Evolutionary conservation across 2,888 invertebrate species (phyloP).

Genomic region (Hirtodrosophila confusa): DNA sequence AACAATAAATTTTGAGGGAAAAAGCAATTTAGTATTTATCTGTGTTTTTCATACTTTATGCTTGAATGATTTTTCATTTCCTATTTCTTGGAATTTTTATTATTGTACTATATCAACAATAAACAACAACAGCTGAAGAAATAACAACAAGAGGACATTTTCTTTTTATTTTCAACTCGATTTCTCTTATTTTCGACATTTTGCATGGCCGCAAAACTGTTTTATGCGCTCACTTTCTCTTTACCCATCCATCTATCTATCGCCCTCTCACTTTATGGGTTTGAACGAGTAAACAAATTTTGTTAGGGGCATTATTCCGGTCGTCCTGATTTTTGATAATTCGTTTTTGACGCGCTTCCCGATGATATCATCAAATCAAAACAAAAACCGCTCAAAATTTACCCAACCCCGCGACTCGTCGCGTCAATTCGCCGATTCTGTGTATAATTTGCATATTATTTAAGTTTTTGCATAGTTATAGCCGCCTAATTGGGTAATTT

Average conservation of each 20-base stretch:
- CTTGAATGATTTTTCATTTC: conserved; percentile 75
- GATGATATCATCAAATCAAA: conserved; percentile 74
- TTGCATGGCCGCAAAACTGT: conserved; percentile 41
- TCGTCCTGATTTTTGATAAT: conserved; percentile 52
- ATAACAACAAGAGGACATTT: conserved; percentile 51
- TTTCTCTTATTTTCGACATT: conserved; percentile 41
- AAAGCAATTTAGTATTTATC: conserved; percentile 69
- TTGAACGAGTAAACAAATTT: conserved; percentile 60
- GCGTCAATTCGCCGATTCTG: conserved; percentile 17
- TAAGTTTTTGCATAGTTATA: conserved; percentile 64
- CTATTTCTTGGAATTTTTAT: conserved; percentile 58
- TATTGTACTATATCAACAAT: conserved; percentile 51
- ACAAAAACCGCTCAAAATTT: conserved; percentile 66
- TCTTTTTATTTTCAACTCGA: conserved; percentile 44
- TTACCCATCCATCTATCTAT: neutral
- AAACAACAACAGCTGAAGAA: conserved; percentile 38
- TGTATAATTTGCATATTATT: conserved; percentile 69
- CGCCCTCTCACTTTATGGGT: conserved; percentile 8
- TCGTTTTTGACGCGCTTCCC: conserved; percentile 63
- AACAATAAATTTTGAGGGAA: conserved; percentile 49
- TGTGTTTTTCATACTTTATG: conserved; percentile 75
- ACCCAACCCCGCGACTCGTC: neutral
- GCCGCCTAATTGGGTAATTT: conserved; percentile 65
- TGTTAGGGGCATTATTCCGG: conserved; percentile 27
- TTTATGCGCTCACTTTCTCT: conserved; percentile 16